Base-by-base conservation (phyloP, 2,888 invertebrate species). In the Pachymerium ferrugineum region DNA sequence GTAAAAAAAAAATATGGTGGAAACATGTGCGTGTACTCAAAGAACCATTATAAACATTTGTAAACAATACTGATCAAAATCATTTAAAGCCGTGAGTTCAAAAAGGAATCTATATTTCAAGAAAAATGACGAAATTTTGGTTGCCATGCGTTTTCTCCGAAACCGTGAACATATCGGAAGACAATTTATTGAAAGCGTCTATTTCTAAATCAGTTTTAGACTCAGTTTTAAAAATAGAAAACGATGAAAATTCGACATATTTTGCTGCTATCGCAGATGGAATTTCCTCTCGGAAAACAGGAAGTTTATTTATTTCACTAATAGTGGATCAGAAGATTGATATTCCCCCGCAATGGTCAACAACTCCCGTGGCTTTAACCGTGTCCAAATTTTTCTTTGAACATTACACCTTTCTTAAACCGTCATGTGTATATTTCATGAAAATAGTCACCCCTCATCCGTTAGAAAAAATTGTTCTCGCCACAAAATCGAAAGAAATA, bases 401-500 rank as follows among this genome's bases (percentile, higher is more conserved):
- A 12, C 62, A 62, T 62, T 10, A 62, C 28, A 28, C 62, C 28
- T 38, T 73, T 42, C 74, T 77, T 31, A 42, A 71, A 1, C 10
- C 22, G 1, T 19, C 69, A 33, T n/a, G n/a, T 0, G 19, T 16
- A 30, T 69, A 29, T 31, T 69, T 31, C 33, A 31, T 71, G 71
- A 71, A 38, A 14, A 38, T 38, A 2, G 14, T 71, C 6, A 22
- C 12, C 22, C 71, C 71, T 3, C 22, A 12, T 16, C 71, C 71
- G 1, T 38, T 71, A 25, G 71, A 71, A 38, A 33, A 25, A 38
- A 8, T 71, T 12, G 35, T 38, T 33, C 35, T 71, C 8, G 71
- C 35, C 14, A 38, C 71, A 6, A 38, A 19, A 14, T 38, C 33
- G 12, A n/a, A 8, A 8, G n/a, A 71, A 10, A 71, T 38, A 10